Evolutionary conservation across 2,113 vertebrate species (phyloP).

Genomic region (Apaloderma vittatum): DNA sequence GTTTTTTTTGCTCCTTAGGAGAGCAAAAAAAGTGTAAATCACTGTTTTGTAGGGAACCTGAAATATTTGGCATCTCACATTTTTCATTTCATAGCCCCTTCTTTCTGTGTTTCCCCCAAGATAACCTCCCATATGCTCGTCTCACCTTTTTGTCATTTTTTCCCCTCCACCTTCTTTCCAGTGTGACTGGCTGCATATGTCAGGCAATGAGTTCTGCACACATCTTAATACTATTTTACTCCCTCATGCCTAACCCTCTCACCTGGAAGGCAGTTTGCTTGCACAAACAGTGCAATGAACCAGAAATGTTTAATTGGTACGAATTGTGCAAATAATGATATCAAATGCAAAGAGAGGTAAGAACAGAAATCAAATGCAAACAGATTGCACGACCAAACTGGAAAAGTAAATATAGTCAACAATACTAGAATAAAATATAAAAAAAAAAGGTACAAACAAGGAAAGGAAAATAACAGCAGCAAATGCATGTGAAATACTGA

Average conservation of each 20-base stretch:
- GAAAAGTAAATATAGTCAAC: background rate
- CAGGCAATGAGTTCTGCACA: background rate
- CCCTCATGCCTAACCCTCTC: background rate
- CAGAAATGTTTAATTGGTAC: background rate
- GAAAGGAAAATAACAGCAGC: background rate
- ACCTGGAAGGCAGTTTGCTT: background rate
- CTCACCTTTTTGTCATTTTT: background rate
- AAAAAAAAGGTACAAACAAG: background rate
- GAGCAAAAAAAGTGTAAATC: background rate
- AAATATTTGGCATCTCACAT: background rate
- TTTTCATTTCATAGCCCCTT: background rate
- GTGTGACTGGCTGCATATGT: accelerated
- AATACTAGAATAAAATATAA: background rate
- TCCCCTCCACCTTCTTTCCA: background rate
- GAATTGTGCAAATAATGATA: background rate
- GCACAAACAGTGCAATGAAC: background rate
- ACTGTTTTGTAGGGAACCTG: background rate
- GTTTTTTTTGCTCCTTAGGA: background rate
- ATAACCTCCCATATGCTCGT: background rate
- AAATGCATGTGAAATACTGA: background rate
- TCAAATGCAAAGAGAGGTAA: background rate
- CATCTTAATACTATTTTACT: background rate
- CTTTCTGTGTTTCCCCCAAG: background rate
- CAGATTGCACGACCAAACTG: background rate
- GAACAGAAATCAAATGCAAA: background rate